A percentile compares a stretch with the other conserved stretches of the same genome.
Evolutionary conservation across 2,113 vertebrate species (phyloP).

Genomic region (Phyllostomus discolor): DNA sequence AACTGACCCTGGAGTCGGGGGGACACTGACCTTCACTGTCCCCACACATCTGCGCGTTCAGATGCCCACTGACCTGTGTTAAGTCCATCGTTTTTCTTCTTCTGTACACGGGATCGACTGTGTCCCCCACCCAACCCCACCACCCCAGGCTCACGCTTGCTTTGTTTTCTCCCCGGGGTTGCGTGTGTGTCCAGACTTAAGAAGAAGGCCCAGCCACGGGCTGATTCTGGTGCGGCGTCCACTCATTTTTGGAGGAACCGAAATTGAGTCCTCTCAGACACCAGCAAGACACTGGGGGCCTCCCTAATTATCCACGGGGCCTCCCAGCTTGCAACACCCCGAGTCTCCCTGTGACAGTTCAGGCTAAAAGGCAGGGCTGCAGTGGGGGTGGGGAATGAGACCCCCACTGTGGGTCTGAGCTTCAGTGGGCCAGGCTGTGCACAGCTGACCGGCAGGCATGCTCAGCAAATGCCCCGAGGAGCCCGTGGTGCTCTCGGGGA

Average conservation of each 20-base stretch:
- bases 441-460: too few relatives aligned
- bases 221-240: fast-evolving
- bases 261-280: background rate
- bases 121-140: too few relatives aligned
- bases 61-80: fast-evolving
- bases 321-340: background rate
- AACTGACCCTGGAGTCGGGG: background rate
- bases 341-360: too few relatives aligned
- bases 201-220: background rate
- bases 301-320: background rate
- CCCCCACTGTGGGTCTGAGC: fast-evolving
- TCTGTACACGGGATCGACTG: too few relatives aligned
- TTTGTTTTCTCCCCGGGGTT: background rate
- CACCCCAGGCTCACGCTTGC: background rate
- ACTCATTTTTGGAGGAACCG: background rate
- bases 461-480: background rate
- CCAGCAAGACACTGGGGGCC: background rate
- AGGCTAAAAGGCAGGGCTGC: too few relatives aligned
- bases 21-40: fast-evolving
- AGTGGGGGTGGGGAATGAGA: too few relatives aligned
- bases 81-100: background rate
- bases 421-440: background rate
- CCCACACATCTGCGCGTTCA: fast-evolving
- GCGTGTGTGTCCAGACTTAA: background rate
- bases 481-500: fast-evolving